These are phyloP conservation scores for Rhadina sibilatrix DNA, from an alignment of 2,113 vertebrate species.

Conservation along the genomic window DNA sequence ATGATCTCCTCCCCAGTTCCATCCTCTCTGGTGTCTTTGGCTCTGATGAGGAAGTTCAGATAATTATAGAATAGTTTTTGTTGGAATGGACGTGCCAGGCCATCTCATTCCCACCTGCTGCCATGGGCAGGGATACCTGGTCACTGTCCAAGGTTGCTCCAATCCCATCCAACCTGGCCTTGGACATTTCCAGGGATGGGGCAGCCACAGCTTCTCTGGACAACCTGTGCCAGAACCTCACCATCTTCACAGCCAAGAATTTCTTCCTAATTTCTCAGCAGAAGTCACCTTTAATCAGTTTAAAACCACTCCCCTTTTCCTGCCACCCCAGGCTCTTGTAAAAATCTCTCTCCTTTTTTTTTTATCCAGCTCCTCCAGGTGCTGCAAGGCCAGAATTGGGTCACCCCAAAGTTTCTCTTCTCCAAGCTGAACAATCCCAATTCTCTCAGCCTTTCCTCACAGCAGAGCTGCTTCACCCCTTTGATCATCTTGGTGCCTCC, in stretches of 20 bases:
- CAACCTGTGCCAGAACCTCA: accelerated
- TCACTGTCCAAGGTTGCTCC: background rate
- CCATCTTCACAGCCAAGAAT: background rate
- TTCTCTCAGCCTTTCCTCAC: background rate
- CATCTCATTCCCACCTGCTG: background rate
- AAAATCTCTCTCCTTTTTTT: background rate
- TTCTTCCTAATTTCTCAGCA: background rate
- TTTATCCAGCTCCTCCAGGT: background rate
- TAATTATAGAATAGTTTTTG: background rate
- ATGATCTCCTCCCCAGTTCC: background rate
- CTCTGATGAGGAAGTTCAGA: background rate
- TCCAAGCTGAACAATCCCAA: background rate
- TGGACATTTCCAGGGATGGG: background rate
- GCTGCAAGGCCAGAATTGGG: background rate
- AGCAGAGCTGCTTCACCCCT: background rate
- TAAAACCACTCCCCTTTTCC: background rate
- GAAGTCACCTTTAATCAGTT: background rate
- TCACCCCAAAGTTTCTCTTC: background rate
- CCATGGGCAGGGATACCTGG: accelerated
- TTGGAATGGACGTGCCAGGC: background rate
- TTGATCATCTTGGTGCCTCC: background rate
- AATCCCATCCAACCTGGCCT: background rate
- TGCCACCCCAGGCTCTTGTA: background rate
- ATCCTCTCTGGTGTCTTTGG: background rate
- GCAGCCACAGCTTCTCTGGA: background rate